Base-by-base conservation (phyloP, 2,113 vertebrate genomes). In the Phylloscopus trochiloides region DNA sequence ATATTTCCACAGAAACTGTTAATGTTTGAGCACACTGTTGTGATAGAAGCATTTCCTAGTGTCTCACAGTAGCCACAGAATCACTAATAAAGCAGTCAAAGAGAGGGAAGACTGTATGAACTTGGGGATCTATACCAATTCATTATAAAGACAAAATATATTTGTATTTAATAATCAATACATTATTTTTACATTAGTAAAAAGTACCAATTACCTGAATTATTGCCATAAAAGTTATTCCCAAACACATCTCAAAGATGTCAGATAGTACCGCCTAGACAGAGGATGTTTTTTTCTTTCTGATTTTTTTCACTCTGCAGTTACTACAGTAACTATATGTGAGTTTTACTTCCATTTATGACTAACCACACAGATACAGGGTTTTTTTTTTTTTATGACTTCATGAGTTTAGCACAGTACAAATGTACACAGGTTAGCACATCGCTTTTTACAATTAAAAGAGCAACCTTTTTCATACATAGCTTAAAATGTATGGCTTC, bases 401-500 rank as follows among this genome's bases (percentile, higher is more conserved):
- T 77, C 17, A 38, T 25, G 14, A 52, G 9, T 76, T 62, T n/a
- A 36, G 55, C 34, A 80, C 8, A 47, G 36, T 48, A 57, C 4
- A 61, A 58, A 54, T 22, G 4, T 17, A 8, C 28, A 42, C 31
- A 24, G 57, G 57, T 54, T 45, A 59, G 2, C 12, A 52, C 38
- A 36, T 5, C 32, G 12, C 59, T 76, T 83, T 54, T 38, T 36
- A 40, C 1, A 55, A 22, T n/a, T 22, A 24, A 58, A 57, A 72
- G 34, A 20, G 0, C 2, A n/a, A 11, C 2, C 16, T 21, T 82
- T 67, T 71, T 24, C 22, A 52, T 38, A 18, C 0, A 5, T 26
- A 32, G 4, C 16, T 40, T 71, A 62, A 78, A 78, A 79, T 51
- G 1, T 67, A 7, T 67, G 12, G 10, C 3, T 75, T 86, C 47